Base-by-base conservation (phyloP, 2,797 vertebrate species). In the Echiichthys vipera region DNA sequence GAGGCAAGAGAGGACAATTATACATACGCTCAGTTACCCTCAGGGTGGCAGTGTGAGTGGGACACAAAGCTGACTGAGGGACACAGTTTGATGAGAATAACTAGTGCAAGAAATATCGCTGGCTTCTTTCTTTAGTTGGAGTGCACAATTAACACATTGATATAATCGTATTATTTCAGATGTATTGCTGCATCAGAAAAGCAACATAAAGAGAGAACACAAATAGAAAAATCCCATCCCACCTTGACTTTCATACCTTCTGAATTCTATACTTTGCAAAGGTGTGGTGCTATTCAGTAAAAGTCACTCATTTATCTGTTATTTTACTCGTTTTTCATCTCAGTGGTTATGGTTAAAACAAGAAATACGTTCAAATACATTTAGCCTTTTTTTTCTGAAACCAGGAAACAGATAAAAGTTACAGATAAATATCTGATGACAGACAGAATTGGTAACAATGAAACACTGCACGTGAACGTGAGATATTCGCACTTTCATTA, bases 1-100 rank as follows among this genome's bases (percentile, higher is more conserved):
- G 61, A 30, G 36, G n/a, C 1, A 2, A 27, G 25, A 32, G n/a
- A 71, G 54, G 72, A 77, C 57, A 57, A 71, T 20, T n/a, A n/a
- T n/a, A n/a, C n/a, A n/a, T n/a, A n/a, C n/a, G n/a, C n/a, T n/a
- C n/a, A n/a, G n/a, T n/a, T n/a, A n/a, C n/a, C n/a, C n/a, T n/a
- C n/a, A 7, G 40, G 22, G 36, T 65, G n/a, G 29, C 47, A 30
- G 11, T 20, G 11, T 25, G n/a, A 70, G 15, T 1, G 1, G 12
- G 13, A 15, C 32, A 37, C 6, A 66, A n/a, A 24, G 27, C 3
- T 53, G 42, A 46, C 20, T 32, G 13, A 47, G 13, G 22, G 30
- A 66, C 71, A 46, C 13, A 7, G 8, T 46, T 36, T 59, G 24
- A 69, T 34, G 14, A 54, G 22, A 45, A 25, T 3, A 57, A 54